phyloP scores from a whole-genome alignment of 2,888 invertebrate species.

The Tiliacea citrago region DNA sequence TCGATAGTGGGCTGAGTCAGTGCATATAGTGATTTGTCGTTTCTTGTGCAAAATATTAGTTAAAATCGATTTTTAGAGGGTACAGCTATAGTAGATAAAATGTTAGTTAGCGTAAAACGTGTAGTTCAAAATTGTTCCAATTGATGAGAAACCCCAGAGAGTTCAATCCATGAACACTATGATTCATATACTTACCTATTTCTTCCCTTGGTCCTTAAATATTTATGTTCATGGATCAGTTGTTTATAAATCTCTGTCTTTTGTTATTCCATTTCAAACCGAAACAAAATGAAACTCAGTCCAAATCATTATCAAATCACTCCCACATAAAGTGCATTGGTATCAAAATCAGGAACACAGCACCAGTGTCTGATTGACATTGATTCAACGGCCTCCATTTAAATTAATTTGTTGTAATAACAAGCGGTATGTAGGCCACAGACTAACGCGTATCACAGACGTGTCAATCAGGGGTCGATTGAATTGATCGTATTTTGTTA shows the following conservation, averaged over 20 bases:
- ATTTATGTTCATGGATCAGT: background rate
- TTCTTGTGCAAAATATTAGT: too few species aligned
- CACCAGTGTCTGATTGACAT: slow-evolving; percentile 61
- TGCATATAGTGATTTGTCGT: too few species aligned
- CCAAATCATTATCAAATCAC: slow-evolving; percentile 5
- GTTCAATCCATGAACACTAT: background rate
- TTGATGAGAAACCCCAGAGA: too few species aligned
- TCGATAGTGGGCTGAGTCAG: too few species aligned
- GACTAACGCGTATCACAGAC: slow-evolving; percentile 39
- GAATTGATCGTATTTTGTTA: slow-evolving; percentile 52
- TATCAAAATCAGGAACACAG: slow-evolving; percentile 51
- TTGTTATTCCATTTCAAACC: background rate
- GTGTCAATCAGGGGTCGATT: slow-evolving; percentile 66
- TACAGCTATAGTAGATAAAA: background rate
- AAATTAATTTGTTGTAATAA: slow-evolving; percentile 62
- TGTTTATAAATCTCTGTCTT: background rate
- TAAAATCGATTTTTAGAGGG: too few species aligned
- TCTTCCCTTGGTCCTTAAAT: background rate
- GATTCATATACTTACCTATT: background rate
- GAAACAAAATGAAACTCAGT: background rate
- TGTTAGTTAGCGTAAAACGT: background rate
- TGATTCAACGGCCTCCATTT: slow-evolving; percentile 61
- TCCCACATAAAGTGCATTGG: slow-evolving; percentile 51
- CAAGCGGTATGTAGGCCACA: slow-evolving; percentile 60
- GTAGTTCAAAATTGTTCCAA: too few species aligned